Conservation (phyloP, 2,888 invertebrate species). For the Eugnorisma glareosa region DNA sequence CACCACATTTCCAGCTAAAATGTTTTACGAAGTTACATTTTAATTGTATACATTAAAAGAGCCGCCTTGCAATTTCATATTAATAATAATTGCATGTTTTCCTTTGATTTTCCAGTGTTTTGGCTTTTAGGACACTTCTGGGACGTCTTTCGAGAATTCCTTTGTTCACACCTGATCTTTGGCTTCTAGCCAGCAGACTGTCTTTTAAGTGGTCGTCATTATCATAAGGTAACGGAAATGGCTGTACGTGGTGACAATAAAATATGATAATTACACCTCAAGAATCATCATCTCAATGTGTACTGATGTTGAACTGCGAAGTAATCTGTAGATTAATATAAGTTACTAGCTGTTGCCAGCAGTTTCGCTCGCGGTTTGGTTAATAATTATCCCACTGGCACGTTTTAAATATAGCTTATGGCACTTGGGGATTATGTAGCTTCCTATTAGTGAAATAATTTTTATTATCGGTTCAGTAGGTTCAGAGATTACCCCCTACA, state of each 20-base stretch:
- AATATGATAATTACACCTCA: not conserved
- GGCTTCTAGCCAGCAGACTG: constrained; percentile 56
- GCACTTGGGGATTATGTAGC: too few species aligned
- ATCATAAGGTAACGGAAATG: constrained; percentile 37
- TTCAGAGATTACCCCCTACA: too few species aligned
- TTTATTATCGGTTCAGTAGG: too few species aligned
- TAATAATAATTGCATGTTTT: constrained; percentile 38
- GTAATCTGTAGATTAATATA: not conserved
- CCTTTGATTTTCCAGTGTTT: constrained; percentile 63
- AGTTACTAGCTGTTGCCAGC: too few species aligned
- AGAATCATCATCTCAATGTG: not conserved
- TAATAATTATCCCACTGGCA: too few species aligned
- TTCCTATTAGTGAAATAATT: too few species aligned
- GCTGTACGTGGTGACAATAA: not conserved
- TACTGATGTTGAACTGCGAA: not conserved
- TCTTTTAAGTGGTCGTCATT: constrained; percentile 42
- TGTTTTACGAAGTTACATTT: not conserved
- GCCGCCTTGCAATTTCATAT: constrained; percentile 15
- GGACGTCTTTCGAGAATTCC: constrained; percentile 47
- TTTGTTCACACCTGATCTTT: constrained; percentile 66
- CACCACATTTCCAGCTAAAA: constrained; percentile 25
- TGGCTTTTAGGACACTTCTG: constrained; percentile 50
- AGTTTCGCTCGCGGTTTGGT: too few species aligned
- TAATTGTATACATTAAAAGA: constrained; percentile 27
- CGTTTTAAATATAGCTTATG: too few species aligned